Base-by-base conservation (phyloP, 1,140 invertebrate species). In the Trichomalopsis sarcophagae region DNA sequence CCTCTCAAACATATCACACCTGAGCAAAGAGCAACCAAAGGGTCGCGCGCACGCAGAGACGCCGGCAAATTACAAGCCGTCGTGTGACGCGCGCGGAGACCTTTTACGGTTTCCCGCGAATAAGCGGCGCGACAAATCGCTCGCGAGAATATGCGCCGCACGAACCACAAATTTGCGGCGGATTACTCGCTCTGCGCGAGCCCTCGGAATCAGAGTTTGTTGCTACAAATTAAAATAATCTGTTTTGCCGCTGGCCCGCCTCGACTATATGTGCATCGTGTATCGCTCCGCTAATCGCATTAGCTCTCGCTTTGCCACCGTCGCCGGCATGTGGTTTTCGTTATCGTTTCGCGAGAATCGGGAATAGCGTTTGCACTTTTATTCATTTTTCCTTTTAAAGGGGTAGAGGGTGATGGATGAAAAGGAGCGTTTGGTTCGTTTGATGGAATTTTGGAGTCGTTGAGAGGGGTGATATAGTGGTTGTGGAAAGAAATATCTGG, bases 161-260 rank as follows among this genome's bases (percentile, higher is more conserved):
- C 69, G 80, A 73, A 30, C 71, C 73, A 30, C 69, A 75, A 83
- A 83, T 83, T 77, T 62, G 81, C n/a, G 82, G 73, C 17, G 82
- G 82, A 83, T 77, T 77, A 77, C 14, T 47, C 74, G n/a, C 27
- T 0, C 40, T 44, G 13, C 71, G n/a, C 55, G 62, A 66, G 17
- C 68, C 30, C 68, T 27, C 27, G 47, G 30, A 74, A 55, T 33
- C 73, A 21, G n/a, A 83, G 74, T 83, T 83, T 83, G 82, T 83
- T 83, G 74, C 74, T 77, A 68, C 44, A 83, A 83, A 83, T 83
- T 83, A 83, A 83, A 83, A 83, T 83, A 83, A 83, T 83, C 82
- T 83, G 74, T 77, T 83, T 83, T 83, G 55, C 82, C 33, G 47
- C 68, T 13, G 40, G 44, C 71, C 69, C 68, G 30, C 62, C 47